Base-by-base conservation (phyloP, 2,113 vertebrate species). In the Bujurquina vittata region DNA sequence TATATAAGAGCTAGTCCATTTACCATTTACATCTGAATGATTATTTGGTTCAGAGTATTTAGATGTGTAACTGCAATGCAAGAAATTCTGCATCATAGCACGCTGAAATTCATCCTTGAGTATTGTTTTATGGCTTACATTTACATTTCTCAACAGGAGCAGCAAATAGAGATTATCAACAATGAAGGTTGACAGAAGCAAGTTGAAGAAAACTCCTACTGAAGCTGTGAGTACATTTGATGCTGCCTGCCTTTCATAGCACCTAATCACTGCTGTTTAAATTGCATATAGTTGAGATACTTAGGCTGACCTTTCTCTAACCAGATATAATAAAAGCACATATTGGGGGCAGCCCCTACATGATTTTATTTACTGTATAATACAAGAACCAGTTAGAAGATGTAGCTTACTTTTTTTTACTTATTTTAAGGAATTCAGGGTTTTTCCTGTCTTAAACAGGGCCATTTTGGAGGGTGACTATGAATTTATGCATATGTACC, bases 101-200 rank as follows among this genome's bases (percentile, higher is more conserved):
- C 10, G 11, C 17, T 54, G 46, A 43, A 58, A 73, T 67, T 37
- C 5, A n/a, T 33, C 5, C n/a, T 76, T 9, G 49, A 18, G 1
- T 37, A 2, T 26, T 65, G 3, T 23, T 84, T 74, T 84, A 4
- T 76, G 9, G 62, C 81, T 29, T 79, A 26, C 9, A 37, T 80
- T 11, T 7, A 75, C 7, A 61, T 88, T 84, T 88, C 5, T 86
- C 43, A 57, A 74, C 79, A 96, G 96, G 93, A 94, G 92, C 91
- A 92, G 93, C 92, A 94, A 95, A 92, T 93, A 92, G 90, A 95
- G 93, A 95, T 94, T 92, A 94, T 86, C 91, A 91, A 96, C 96
- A 95, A 98, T 98, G 97, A 98, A 98, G 96, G 97, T 98, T 86
- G 97, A 98, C 95, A 95, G 97, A 94, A 98, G 97, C 94, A 98